Conservation (phyloP, 64 coral and sea anemone species). For the Orbicella faveolata region DNA sequence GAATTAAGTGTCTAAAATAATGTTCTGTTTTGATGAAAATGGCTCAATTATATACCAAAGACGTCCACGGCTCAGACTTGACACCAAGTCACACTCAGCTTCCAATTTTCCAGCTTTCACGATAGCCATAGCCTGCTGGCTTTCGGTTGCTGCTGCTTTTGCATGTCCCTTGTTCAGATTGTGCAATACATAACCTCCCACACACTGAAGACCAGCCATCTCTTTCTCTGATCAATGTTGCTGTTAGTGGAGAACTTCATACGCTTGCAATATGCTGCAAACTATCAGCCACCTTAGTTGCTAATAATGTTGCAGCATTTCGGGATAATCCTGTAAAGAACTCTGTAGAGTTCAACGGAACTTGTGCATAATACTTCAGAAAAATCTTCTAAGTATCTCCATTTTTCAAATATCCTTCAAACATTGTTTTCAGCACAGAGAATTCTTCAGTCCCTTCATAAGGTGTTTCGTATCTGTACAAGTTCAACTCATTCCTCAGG, state of each 20-base stretch:
- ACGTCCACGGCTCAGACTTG: slow-evolving; percentile 37
- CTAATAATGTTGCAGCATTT: slow-evolving; percentile 54
- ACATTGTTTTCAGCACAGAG: not conserved
- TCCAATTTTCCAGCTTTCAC: slow-evolving; percentile 41
- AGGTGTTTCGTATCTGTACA: not conserved
- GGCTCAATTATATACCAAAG: slow-evolving; percentile 46
- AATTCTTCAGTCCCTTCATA: slow-evolving; percentile 24
- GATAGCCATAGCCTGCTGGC: not conserved
- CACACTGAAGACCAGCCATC: slow-evolving; percentile 20
- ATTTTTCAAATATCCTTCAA: slow-evolving; percentile 38
- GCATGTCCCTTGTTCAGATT: not conserved
- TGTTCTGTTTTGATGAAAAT: slow-evolving; percentile 55
- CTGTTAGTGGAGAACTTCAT: not conserved
- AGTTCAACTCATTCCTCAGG: not conserved
- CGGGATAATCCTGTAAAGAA: slow-evolving; percentile 34
- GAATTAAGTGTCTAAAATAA: slow-evolving; percentile 27
- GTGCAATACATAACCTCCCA: slow-evolving; percentile 47
- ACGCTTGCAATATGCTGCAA: slow-evolving; percentile 33
- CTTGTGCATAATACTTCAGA: slow-evolving; percentile 24
- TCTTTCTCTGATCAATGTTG: not conserved
- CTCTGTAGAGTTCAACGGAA: slow-evolving; percentile 32
- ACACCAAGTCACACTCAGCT: not conserved
- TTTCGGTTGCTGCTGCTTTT: slow-evolving; percentile 14
- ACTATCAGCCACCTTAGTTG: slow-evolving; percentile 43
- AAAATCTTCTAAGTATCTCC: slow-evolving; percentile 39